Evolutionary conservation across 1,140 invertebrate species (phyloP).

Genomic region (Galendromus occidentalis): DNA sequence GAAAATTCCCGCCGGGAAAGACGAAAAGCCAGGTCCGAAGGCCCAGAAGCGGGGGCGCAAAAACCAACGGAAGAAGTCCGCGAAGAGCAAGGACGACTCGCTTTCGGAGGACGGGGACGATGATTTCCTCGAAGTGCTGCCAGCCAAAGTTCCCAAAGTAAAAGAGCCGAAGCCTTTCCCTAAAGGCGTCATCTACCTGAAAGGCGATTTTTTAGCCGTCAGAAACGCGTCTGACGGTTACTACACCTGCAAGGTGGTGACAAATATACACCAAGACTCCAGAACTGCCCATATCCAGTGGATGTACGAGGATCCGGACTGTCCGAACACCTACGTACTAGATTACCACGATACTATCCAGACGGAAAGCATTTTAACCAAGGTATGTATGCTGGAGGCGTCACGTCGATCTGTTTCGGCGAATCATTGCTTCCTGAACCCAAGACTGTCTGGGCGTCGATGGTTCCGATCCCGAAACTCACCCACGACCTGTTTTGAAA

Average conservation of each 20-base stretch:
- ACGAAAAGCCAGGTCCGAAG: background rate
- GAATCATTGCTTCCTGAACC: no score
- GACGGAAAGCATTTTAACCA: background rate
- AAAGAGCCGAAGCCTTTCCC: background rate
- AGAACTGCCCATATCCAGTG: background rate
- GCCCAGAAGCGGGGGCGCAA: background rate
- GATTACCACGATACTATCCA: conserved; percentile 2
- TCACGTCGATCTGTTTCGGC: no score
- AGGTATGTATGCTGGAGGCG: background rate
- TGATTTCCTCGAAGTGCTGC: background rate
- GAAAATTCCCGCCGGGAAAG: no score
- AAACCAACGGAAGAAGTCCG: background rate
- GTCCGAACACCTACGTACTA: background rate
- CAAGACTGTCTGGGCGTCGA: no score
- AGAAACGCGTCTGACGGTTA: background rate
- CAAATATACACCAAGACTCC: background rate
- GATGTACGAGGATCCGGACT: background rate
- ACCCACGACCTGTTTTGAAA: no score
- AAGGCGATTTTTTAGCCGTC: conserved; percentile 5
- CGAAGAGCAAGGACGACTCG: background rate
- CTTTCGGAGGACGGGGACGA: background rate
- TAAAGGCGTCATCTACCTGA: background rate
- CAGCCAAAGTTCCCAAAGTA: background rate
- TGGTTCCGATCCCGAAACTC: no score
- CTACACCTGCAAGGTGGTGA: background rate